These are phyloP conservation scores for Trinectes maculatus DNA, from an alignment of 2,113 vertebrate species.

Conservation along the genomic window DNA sequence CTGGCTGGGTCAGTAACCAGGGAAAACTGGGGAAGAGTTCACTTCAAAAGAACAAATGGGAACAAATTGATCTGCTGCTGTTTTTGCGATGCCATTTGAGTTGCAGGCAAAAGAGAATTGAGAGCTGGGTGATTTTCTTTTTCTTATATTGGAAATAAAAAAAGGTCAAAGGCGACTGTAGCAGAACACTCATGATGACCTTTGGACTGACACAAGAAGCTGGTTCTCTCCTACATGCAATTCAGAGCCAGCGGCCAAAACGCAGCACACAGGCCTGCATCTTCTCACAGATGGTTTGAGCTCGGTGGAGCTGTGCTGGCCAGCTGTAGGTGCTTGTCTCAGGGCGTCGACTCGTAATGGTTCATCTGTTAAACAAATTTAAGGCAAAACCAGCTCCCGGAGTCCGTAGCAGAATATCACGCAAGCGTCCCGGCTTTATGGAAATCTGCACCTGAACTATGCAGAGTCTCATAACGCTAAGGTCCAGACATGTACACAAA, in stretches of 20 bases:
- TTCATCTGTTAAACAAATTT: constrained; percentile 42
- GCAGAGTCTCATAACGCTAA: neutral
- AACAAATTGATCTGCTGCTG: constrained; percentile 75
- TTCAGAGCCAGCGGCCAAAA: constrained; percentile 20
- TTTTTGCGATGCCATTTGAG: constrained; percentile 50
- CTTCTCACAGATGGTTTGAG: constrained; percentile 18
- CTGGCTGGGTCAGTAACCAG: constrained; percentile 75
- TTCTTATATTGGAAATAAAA: neutral
- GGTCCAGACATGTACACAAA: constrained; percentile 19
- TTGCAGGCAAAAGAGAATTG: constrained; percentile 38
- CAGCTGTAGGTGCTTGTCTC: constrained; percentile 29
- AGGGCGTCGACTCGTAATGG: constrained; percentile 20
- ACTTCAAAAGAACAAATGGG: constrained; percentile 73
- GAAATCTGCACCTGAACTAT: constrained; percentile 17
- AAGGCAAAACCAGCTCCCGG: constrained; percentile 18
- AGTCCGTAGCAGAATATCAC: neutral
- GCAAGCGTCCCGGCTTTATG: neutral
- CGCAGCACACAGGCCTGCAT: neutral
- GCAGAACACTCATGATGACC: constrained; percentile 36
- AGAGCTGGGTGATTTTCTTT: neutral
- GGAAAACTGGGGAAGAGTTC: constrained; percentile 81
- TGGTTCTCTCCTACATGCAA: constrained; percentile 17
- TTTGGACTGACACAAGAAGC: constrained; percentile 30
- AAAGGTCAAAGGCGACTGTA: constrained; percentile 41
- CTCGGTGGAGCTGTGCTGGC: constrained; percentile 15